Evolutionary conservation across 2,888 invertebrate species (phyloP), one percentile per base, ranked within the genome.

Genomic region (Agrochola macilenta): DNA sequence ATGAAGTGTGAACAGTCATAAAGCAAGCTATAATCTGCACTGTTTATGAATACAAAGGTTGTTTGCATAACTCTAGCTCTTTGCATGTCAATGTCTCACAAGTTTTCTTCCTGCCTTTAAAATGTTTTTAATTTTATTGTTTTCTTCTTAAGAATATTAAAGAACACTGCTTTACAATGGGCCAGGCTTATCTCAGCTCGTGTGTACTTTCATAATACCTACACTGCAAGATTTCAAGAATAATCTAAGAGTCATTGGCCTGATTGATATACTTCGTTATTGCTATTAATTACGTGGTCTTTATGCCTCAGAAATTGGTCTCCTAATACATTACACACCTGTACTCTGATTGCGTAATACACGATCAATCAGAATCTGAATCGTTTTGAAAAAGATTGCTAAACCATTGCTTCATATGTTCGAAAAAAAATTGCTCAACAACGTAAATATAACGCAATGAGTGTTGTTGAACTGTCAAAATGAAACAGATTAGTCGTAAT

Each of bases 1-100:
- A 71, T 78, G 60, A 77, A 84, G 76, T 79, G 64, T 73, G 78
- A 83, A 69, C 49, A 74, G 74, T 83, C 83, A 64, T 88, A 83
- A 86, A 88, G 69, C 57, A 78, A 69, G 83, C 60, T 52, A 64
- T 74, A 78, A 81, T 81, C 61, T 79, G 46, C 57, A 69, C 20
- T 72, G 61, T 79, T 73, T 77, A 76, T 49, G 69, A 73, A 78
- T 65, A 68, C 75, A 82, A 71, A 71, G 57, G 43, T 73, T 76
- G 75, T 73, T 84, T 86, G 72, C 60, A 35, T 75, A 82, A 68
- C 76, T 60, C 26, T 43, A 70, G 57, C n/a, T 54, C 64, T 73
- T 71, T 69, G 65, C 73, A 57, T 65, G 69, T 70, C 66, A 75
- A 75, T 81, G 54, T 46, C 64, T 70, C 12, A n/a, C 73, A 68